These are phyloP conservation scores for Pygoscelis antarcticus DNA, from an alignment of 2,113 vertebrate species.

Conservation along the genomic window DNA sequence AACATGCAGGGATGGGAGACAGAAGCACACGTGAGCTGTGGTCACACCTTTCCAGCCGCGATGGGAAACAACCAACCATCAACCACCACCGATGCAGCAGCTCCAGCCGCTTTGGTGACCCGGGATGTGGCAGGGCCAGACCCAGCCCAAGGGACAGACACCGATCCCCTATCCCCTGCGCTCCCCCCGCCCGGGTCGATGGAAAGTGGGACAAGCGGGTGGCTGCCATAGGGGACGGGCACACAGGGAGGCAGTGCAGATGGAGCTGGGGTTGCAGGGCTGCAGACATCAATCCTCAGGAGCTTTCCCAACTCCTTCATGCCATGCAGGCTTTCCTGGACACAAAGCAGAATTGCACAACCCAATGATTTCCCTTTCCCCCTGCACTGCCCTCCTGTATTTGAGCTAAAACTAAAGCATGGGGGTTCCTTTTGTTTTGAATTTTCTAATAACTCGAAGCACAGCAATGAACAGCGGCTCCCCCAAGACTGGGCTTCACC, in stretches of 20 bases:
- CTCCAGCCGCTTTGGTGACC: not conserved
- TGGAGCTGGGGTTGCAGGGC: not conserved
- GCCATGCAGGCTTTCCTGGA: not conserved
- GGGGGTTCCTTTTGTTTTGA: too few relatives aligned
- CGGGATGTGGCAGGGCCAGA: not conserved
- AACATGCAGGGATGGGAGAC: accelerated
- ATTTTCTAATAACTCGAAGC: not conserved
- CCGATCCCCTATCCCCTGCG: accelerated
- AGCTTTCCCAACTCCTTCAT: not conserved
- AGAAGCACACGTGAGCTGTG: accelerated
- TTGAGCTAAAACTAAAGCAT: not conserved
- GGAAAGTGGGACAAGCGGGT: not conserved
- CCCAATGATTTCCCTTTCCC: too few relatives aligned
- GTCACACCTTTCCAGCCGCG: not conserved
- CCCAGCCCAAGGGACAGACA: not conserved
- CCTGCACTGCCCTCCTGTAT: not conserved
- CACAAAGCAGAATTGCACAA: not conserved
- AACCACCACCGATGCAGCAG: not conserved
- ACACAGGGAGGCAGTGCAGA: not conserved
- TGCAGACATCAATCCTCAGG: not conserved
- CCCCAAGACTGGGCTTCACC: not conserved
- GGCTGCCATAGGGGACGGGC: too few relatives aligned
- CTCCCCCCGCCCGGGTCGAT: not conserved
- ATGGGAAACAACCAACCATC: not conserved
- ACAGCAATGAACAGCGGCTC: not conserved